phyloP scores from a whole-genome alignment of 2,113 vertebrate species.

The Acrocephalus kingi region DNA sequence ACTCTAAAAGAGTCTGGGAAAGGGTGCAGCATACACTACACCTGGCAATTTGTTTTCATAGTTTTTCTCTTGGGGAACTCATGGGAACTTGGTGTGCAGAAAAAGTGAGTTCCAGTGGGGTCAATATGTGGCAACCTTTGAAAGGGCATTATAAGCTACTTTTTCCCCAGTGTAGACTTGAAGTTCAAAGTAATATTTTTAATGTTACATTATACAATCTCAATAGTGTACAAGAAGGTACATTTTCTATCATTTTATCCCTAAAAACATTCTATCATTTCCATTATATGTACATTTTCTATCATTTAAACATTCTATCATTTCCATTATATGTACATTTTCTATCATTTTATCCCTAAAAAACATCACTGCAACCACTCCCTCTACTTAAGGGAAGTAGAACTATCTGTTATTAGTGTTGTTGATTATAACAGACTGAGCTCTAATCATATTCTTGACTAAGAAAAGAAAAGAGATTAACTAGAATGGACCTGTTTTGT shows the following conservation, averaged over 20 bases:
- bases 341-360: background rate
- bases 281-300: no score
- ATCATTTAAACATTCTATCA: no score
- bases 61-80: background rate
- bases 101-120: background rate
- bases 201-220: background rate
- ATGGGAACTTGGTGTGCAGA: background rate
- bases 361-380: background rate
- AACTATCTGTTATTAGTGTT: background rate
- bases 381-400: background rate
- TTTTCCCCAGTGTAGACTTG: background rate
- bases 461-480: background rate
- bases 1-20: background rate
- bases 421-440: accelerated
- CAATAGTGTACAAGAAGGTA: background rate
- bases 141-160: background rate
- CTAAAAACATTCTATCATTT: background rate
- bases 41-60: background rate
- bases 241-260: no score
- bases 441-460: background rate
- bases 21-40: background rate
- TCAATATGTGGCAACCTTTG: background rate
- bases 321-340: background rate
- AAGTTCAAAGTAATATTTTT: background rate
- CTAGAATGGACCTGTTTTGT: background rate